A percentile compares a stretch with the other conserved stretches of the same genome.
phyloP scores from a whole-genome alignment of 2,113 vertebrate species.

The Delphinus delphis region DNA sequence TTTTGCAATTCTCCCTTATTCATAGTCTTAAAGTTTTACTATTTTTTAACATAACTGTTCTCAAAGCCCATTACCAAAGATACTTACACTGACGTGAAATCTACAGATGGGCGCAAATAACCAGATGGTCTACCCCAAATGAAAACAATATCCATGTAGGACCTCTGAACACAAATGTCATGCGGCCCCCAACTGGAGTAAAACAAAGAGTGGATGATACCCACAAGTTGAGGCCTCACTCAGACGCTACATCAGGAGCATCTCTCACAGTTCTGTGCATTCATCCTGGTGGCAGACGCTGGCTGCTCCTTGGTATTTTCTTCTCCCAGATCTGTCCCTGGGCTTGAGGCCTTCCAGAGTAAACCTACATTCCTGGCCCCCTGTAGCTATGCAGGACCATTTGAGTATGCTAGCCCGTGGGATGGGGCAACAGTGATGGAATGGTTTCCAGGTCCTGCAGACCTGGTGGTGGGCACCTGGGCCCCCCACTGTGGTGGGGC shows the following conservation, averaged over 20 bases:
- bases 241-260: not conserved
- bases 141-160: not conserved
- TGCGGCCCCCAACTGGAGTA: not conserved
- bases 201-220: not conserved
- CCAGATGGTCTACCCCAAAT: not conserved
- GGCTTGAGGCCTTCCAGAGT: not conserved
- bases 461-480: not conserved
- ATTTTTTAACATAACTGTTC: not conserved
- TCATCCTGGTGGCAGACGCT: not conserved
- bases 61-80: not conserved
- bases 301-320: not conserved
- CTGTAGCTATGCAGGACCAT: not conserved
- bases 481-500: not conserved
- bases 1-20: not conserved
- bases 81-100: not conserved
- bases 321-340: not conserved
- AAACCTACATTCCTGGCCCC: not conserved
- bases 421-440: not conserved
- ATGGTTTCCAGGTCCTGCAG: not conserved
- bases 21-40: not conserved
- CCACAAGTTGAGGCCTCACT: not conserved
- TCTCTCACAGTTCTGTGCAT: not conserved
- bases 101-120: not conserved
- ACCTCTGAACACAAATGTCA: not conserved
- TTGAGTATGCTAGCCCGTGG: not conserved